Conservation (phyloP, 2,113 vertebrate species). For the Eubucco bourcierii region DNA sequence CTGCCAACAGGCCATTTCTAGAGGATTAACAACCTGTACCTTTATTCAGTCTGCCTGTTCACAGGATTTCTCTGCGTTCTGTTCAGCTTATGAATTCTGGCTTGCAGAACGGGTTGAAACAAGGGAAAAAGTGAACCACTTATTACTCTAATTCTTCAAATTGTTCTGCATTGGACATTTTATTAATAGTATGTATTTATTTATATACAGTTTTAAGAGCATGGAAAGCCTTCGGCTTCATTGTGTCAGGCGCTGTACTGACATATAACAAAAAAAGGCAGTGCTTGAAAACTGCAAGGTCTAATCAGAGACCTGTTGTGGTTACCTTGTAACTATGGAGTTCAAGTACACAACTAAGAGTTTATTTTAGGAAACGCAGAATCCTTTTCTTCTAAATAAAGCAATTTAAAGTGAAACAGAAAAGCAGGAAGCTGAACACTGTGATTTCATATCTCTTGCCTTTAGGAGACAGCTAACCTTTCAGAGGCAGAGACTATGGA, state of each 20-base stretch:
- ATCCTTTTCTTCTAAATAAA: background rate
- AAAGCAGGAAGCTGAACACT: background rate
- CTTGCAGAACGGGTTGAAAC: no score
- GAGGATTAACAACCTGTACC: no score
- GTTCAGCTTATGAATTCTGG: no score
- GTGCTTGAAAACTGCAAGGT: background rate
- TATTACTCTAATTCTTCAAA: background rate
- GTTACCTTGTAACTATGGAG: background rate
- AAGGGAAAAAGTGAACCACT: no score
- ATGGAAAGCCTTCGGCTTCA: background rate
- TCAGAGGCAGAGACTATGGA: background rate
- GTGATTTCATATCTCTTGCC: background rate
- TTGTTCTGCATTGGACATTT: background rate
- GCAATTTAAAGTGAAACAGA: background rate
- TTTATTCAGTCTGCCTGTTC: no score
- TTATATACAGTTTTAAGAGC: background rate
- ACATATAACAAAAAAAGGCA: background rate
- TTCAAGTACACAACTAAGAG: background rate
- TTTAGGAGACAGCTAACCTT: constrained; percentile 2
- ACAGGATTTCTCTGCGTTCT: no score
- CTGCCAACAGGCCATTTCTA: no score
- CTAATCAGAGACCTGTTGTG: background rate
- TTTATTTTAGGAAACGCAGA: background rate
- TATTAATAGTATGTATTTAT: background rate
- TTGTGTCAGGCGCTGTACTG: background rate